Percentiles rank a stretch among this genome's conserved stretches.
Evolutionary conservation across 2,797 vertebrate genomes (phyloP).

Genomic region (Coranthus polyacanthus): DNA sequence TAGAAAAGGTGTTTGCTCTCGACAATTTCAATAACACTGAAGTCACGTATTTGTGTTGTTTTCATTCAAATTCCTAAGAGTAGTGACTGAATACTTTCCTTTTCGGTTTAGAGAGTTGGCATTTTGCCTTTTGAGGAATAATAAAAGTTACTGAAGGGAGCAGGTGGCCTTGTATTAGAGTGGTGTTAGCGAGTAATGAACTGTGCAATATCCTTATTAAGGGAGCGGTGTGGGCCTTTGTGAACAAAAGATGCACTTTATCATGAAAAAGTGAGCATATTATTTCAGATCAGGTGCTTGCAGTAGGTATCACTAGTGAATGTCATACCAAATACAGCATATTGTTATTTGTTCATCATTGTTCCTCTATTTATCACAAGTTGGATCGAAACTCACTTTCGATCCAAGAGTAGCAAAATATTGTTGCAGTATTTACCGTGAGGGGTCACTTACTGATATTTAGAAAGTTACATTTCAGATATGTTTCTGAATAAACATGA

Average conservation of each 20-base stretch:
- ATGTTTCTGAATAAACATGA: conserved; percentile 78
- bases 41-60: conserved; percentile 53
- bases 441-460: conserved; percentile 41
- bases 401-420: conserved; percentile 74
- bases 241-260: conserved; percentile 78
- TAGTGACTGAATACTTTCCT: conserved; percentile 24
- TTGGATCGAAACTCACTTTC: conserved; percentile 51
- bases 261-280: conserved; percentile 46
- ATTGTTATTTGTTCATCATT: conserved; percentile 49
- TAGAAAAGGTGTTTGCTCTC: conserved; percentile 25
- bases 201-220: conserved; percentile 63
- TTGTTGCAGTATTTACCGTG: conserved; percentile 54
- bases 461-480: conserved; percentile 58
- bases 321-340: conserved; percentile 65
- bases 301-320: conserved; percentile 71
- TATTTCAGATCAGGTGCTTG: conserved; percentile 61
- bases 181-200: conserved; percentile 21
- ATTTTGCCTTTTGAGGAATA: conserved; percentile 50
- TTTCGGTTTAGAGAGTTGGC: conserved; percentile 49
- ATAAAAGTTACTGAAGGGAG: conserved; percentile 34
- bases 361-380: conserved; percentile 57
- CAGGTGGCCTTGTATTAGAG: conserved; percentile 51
- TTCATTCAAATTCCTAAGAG: conserved; percentile 44
- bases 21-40: conserved; percentile 43
- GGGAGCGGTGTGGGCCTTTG: conserved; percentile 35